Conservation (phyloP, 23 tunicate genomes). For the Halocynthia roretzi region DNA sequence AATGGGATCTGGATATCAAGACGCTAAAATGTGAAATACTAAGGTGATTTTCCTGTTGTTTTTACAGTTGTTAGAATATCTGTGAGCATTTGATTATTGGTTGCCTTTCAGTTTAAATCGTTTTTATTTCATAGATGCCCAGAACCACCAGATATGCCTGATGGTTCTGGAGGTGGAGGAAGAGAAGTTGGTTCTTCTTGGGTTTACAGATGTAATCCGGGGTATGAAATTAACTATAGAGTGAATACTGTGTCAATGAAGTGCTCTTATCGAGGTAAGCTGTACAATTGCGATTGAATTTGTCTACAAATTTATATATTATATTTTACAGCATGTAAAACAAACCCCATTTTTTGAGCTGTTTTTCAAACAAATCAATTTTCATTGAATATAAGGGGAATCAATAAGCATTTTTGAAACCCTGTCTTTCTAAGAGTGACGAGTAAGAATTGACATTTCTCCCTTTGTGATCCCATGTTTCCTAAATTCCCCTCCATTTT, state of each 20-base stretch:
- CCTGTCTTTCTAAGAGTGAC: too few relatives aligned
- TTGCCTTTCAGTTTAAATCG: background rate
- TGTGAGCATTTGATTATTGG: too few relatives aligned
- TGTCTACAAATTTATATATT: too few relatives aligned
- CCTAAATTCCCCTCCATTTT: too few relatives aligned
- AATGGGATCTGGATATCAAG: conserved; percentile 40
- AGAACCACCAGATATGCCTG: conserved; percentile 20
- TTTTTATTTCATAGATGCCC: conserved; percentile 17
- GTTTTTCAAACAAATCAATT: too few relatives aligned
- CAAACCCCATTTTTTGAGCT: too few relatives aligned
- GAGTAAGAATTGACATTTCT: too few relatives aligned
- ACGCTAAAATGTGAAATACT: background rate
- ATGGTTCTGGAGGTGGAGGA: conserved; percentile 30
- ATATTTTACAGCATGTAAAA: too few relatives aligned
- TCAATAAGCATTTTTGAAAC: too few relatives aligned
- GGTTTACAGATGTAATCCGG: conserved; percentile 28
- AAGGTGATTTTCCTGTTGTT: conserved; percentile 1
- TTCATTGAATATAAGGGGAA: too few relatives aligned
- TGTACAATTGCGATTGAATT: too few relatives aligned
- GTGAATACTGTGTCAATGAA: background rate
- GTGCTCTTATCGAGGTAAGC: background rate
- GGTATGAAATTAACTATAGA: conserved; percentile 7
- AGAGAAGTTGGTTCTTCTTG: conserved; percentile 18
- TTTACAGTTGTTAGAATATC: background rate
- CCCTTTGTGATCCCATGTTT: too few relatives aligned